These are phyloP conservation scores for Leuciscus waleckii DNA, from an alignment of 2,797 vertebrate genomes.

Conservation along the genomic window DNA sequence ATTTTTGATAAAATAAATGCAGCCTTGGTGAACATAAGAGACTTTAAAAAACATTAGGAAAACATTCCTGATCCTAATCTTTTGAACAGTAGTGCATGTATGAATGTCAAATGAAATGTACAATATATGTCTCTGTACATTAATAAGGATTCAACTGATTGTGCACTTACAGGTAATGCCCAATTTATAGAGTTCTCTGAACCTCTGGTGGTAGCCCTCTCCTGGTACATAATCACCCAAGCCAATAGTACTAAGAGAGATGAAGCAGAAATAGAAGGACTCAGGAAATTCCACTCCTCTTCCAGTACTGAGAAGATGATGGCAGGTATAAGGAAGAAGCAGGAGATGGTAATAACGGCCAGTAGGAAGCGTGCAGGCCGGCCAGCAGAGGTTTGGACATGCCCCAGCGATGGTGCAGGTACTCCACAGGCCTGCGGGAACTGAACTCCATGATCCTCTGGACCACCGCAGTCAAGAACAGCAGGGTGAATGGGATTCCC, in stretches of 20 bases:
- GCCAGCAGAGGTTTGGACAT: conserved; percentile 83
- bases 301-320: conserved; percentile 87
- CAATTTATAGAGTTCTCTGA: conserved; percentile 90
- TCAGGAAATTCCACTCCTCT: conserved; percentile 95
- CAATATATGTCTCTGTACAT: background rate
- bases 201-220: conserved; percentile 85
- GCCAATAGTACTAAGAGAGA: conserved; percentile 97
- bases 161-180: conserved; percentile 89
- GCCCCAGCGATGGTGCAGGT: conserved; percentile 89
- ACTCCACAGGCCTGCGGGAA: conserved; percentile 83
- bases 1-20: background rate
- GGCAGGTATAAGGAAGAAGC: conserved; percentile 91
- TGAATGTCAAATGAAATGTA: background rate
- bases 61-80: background rate
- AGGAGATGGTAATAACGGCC: conserved; percentile 73
- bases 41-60: background rate
- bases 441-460: conserved; percentile 86
- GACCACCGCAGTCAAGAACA: conserved; percentile 91
- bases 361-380: conserved; percentile 82
- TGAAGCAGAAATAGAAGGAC: conserved; percentile 97
- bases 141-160: background rate
- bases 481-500: conserved; percentile 92
- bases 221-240: conserved; percentile 97
- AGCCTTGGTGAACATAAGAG: background rate
- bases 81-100: background rate